Percentiles rank a stretch among this genome's conserved stretches.
Conservation (phyloP, 2,797 vertebrate genomes). For the Paedocypris micromegethes region DNA sequence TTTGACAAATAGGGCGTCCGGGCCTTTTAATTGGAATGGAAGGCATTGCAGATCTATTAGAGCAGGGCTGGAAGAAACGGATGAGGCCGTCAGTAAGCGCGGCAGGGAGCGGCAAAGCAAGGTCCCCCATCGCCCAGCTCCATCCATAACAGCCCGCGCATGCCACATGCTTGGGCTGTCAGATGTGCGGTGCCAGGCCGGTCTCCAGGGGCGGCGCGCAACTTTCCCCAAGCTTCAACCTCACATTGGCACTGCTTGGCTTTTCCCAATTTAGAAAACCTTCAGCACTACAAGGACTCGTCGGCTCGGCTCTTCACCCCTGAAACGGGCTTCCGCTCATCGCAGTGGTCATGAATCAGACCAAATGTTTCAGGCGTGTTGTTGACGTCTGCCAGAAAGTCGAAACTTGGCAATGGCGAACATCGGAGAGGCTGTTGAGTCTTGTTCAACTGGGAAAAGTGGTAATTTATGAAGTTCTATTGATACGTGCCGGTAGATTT, state of each 20-base stretch:
- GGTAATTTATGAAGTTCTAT: too few relatives aligned
- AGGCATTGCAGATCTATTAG: conserved; percentile 68
- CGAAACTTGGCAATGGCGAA: not conserved
- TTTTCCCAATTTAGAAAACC: conserved; percentile 53
- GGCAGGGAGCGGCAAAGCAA: conserved; percentile 64
- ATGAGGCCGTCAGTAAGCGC: conserved; percentile 70
- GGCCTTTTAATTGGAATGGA: conserved; percentile 75
- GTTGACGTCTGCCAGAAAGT: conserved; percentile 1
- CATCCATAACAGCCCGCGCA: conserved; percentile 67
- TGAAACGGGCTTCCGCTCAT: conserved; percentile 1
- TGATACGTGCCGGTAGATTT: too few relatives aligned
- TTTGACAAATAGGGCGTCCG: conserved; percentile 70
- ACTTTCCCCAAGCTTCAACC: conserved; percentile 50
- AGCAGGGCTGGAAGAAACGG: conserved; percentile 67
- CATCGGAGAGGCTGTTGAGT: too few relatives aligned
- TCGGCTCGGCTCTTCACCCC: conserved; percentile 15
- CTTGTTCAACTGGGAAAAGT: too few relatives aligned
- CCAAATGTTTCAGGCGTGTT: conserved; percentile 17
- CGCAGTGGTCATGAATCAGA: conserved; percentile 9
- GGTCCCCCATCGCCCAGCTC: conserved; percentile 65
- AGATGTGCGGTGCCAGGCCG: conserved; percentile 57
- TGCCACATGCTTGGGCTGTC: conserved; percentile 66
- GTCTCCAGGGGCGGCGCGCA: conserved; percentile 51
- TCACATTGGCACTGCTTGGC: conserved; percentile 49
- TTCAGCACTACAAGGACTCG: conserved; percentile 41